Evolutionary conservation across 2,797 vertebrate species (phyloP).

Genomic region (Urosaurus nigricauda): DNA sequence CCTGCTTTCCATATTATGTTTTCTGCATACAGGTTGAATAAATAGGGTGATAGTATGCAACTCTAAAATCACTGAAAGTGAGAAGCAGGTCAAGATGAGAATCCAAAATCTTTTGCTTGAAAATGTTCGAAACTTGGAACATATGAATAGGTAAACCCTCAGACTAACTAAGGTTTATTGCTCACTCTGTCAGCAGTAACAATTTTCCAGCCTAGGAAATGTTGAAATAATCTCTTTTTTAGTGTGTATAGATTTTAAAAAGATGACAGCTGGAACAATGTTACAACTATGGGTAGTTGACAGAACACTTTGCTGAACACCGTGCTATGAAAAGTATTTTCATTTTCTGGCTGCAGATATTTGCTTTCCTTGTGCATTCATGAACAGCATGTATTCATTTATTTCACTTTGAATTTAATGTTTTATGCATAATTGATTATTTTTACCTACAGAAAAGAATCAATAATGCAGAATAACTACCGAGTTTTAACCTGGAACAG

Average conservation of each 20-base stretch:
- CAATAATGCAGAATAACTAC: constrained; percentile 57
- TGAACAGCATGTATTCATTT: constrained; percentile 26
- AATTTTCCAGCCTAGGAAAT: constrained; percentile 10
- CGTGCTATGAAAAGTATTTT: constrained; percentile 17
- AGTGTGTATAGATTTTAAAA: constrained; percentile 18
- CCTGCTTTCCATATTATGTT: too few species aligned
- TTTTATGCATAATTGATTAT: constrained; percentile 50
- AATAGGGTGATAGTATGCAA: background rate
- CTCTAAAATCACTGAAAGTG: background rate
- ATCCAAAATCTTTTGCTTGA: background rate
- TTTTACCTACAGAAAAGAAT: constrained; percentile 50
- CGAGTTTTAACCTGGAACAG: constrained; percentile 62
- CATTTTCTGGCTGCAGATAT: constrained; percentile 49
- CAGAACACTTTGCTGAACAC: constrained; percentile 10
- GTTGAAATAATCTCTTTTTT: constrained; percentile 12
- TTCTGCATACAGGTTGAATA: too few species aligned
- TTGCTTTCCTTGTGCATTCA: constrained; percentile 40
- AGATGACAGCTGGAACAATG: background rate
- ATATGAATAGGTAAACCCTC: constrained; percentile 15
- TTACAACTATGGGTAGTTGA: fast-evolving
- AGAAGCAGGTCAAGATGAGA: background rate
- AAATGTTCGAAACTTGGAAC: background rate
- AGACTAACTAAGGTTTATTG: background rate
- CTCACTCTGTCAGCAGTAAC: constrained; percentile 6
- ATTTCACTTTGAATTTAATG: constrained; percentile 53